phyloP scores from a whole-genome alignment of 2,113 vertebrate genomes.

The Anguilla japonica region DNA sequence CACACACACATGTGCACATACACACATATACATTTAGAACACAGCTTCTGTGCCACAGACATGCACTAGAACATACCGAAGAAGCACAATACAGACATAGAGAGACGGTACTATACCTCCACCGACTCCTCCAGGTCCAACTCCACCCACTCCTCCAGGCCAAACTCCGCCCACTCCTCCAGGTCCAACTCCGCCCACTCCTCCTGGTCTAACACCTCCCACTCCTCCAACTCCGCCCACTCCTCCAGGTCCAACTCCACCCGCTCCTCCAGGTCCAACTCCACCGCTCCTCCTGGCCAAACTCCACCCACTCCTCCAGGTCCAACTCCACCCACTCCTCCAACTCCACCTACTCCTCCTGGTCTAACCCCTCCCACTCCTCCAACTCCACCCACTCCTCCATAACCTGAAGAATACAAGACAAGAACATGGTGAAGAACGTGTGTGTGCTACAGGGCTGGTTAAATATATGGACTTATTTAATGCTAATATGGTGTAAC shows the following conservation, averaged over 20 bases:
- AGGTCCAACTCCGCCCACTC: slow-evolving; percentile 19
- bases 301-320: not conserved
- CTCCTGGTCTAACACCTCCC: not conserved
- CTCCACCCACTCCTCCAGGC: too few species aligned
- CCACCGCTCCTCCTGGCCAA: slow-evolving; percentile 31
- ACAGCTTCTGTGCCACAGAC: too few species aligned
- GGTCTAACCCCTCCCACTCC: slow-evolving; percentile 33
- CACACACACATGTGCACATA: too few species aligned
- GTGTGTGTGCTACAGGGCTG: too few species aligned
- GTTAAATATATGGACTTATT: too few species aligned
- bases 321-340: not conserved
- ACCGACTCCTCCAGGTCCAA: too few species aligned
- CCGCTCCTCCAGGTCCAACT: not conserved
- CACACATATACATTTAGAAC: too few species aligned
- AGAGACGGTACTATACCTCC: too few species aligned
- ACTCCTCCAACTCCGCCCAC: not conserved
- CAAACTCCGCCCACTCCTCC: not conserved
- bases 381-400: slow-evolving; percentile 23
- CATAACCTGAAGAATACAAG: not conserved
- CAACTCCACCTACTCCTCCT: slow-evolving; percentile 41
- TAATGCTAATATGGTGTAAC: too few species aligned
- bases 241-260: not conserved
- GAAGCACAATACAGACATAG: too few species aligned
- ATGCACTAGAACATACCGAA: too few species aligned
- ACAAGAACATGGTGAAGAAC: not conserved